Evolutionary conservation across 1,140 invertebrate genomes (phyloP), one percentile per base, ranked within the genome.

Genomic region (Musca domestica): DNA sequence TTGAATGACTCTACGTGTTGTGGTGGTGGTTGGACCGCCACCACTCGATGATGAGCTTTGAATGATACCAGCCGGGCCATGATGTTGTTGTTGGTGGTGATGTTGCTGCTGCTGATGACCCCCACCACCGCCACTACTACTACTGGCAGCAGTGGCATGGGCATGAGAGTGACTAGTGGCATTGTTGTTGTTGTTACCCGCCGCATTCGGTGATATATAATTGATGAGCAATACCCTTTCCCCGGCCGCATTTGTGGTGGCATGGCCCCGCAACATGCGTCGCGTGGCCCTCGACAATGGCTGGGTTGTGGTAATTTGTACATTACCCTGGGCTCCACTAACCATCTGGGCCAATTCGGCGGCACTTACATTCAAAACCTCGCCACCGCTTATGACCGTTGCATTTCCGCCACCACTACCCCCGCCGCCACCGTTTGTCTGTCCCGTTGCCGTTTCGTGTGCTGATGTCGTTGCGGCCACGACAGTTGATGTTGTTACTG

Each of bases 211-310:
- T 19, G 77, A 78, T 71, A 80, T 78, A 68, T 80, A 80, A 64
- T 80, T 80, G 12, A 80, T 80, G n/a, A 80, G 76, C 69, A 80
- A 46, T 47, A 80, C 77, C 56, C 77, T 74, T 69, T 80, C 77
- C n/a, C 77, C 77, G 54, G 71, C 78, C 47, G 77, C 74, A 15
- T 77, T 80, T 48, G 80, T 77, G 48, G 77, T 78, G 30, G 77
- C 76, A 72, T 80, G 77, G 23, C 77, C 77, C 56, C 77, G 74
- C 68, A 80, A 48, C 10, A 80, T 74, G 34, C 77, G 74, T 17
- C 63, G 1, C 1, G 63, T 64, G 41, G 63, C 23, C 14, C 56
- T 27, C 14, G 67, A 34, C 10, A 68, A 64, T n/a, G 67, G 48
- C 56, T 66, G 51, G 15, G 64, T 46, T 20, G 64, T 27, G n/a